Base-by-base conservation (phyloP, 2,888 invertebrate genomes). In the Poecilus cupreus region DNA sequence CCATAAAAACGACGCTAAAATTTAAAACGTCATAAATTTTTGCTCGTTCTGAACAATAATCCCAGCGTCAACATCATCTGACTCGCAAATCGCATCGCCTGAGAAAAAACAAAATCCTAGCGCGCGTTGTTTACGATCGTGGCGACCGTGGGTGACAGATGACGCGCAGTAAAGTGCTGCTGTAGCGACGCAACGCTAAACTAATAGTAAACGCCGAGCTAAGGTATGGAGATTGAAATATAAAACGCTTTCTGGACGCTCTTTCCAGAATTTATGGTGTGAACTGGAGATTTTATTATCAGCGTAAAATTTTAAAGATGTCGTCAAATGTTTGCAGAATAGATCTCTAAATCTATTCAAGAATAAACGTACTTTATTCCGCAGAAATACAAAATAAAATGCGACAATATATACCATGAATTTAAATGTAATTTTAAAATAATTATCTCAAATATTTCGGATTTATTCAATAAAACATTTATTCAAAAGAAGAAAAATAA, bases 11-110 rank as follows among this genome's bases (percentile, higher is more conserved):
- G 80, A 72, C 80, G 80, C 70, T 54, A 54, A 80, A 80, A 80
- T 80, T 80, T 72, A 70, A 72, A 72, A 80, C 80, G 80, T 72
- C 72, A 72, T 80, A 80, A 80, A 80, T 80, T 77, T 64, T 77
- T 64, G 60, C 43, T 20, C 54, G 72, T 68, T 37, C 20, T 57
- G 57, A 80, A 80, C 32, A 80, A 80, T 80, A 70, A 80, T 80
- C 80, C 80, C 57, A 24, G 16, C 72, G 80, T 80, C 80, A 80
- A 80, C 80, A 80, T 72, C 70, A 80, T 80, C 72, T 80, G 80
- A 80, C 80, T 80, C 49, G 72, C 80, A 80, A 80, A 80, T 80
- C 77, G 51, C 54, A 37, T 39, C 76, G 43, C 43, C 22, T 37
- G 77, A 60, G 39, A 54, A 57, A 77, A 77, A 77, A 77, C 77